Conservation (phyloP, 2,113 vertebrate species). For the Perca flavescens region DNA sequence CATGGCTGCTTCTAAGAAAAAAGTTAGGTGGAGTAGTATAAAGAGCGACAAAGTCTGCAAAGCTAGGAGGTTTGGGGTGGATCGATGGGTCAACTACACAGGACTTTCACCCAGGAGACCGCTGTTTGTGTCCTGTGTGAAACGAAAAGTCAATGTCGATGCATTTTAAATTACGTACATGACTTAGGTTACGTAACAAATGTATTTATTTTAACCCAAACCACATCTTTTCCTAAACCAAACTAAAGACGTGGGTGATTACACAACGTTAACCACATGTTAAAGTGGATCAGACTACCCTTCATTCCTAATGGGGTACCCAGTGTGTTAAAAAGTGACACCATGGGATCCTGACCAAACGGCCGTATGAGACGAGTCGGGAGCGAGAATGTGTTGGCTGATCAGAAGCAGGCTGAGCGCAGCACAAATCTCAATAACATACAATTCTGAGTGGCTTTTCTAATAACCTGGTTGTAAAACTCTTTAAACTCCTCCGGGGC, state of each 20-base stretch:
- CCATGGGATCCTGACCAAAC: neutral
- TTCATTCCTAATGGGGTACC: neutral
- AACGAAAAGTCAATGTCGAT: no score
- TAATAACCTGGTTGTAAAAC: slow-evolving; percentile 77
- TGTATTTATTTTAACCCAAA: neutral
- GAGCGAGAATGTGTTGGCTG: neutral
- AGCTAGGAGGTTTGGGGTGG: no score
- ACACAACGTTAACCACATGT: neutral
- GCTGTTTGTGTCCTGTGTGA: no score
- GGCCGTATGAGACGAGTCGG: neutral
- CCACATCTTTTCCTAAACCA: neutral
- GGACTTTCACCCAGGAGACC: no score
- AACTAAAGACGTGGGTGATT: neutral
- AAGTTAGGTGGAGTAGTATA: no score
- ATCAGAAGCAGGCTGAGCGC: no score
- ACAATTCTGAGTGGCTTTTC: neutral
- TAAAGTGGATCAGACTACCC: neutral
- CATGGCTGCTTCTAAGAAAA: no score
- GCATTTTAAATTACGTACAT: neutral
- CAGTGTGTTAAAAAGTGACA: neutral
- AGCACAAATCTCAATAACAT: neutral
- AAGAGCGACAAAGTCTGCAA: no score
- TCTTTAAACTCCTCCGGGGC: slow-evolving; percentile 82
- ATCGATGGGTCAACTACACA: no score
- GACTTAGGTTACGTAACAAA: neutral